Conservation (phyloP, 53 echinoderm and acorn worm genomes). For the Paracentrotus lividus region DNA sequence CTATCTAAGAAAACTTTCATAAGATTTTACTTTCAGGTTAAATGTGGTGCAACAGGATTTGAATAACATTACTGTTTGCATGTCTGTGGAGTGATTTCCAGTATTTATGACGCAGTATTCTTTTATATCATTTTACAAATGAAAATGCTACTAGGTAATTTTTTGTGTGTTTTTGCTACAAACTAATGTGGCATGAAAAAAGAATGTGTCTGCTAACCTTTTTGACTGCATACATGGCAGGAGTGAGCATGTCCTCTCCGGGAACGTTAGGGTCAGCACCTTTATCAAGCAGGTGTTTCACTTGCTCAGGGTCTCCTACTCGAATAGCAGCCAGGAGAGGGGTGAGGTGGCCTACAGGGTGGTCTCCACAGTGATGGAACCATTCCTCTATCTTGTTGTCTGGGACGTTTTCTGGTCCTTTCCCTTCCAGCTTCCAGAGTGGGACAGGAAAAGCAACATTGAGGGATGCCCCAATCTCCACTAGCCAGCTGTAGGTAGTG, state of each 20-base stretch:
- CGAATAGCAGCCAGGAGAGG: slow-evolving; percentile 70
- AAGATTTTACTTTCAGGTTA: too few relatives aligned
- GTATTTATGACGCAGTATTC: too few relatives aligned
- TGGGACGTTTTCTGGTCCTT: slow-evolving; percentile 16
- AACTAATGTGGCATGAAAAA: too few relatives aligned
- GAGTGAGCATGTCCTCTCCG: slow-evolving; percentile 81
- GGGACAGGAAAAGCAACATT: slow-evolving; percentile 76
- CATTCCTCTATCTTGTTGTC: slow-evolving; percentile 69
- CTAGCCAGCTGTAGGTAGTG: slow-evolving; percentile 24
- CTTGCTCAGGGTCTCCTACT: slow-evolving; percentile 59
- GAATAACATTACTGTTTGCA: too few relatives aligned
- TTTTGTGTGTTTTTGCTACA: too few relatives aligned
- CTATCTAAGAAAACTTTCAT: too few relatives aligned
- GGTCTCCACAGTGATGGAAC: slow-evolving; percentile 71
- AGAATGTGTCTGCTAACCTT: too few relatives aligned
- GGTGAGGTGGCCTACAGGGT: slow-evolving; percentile 68
- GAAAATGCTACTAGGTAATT: too few relatives aligned
- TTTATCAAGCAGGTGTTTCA: slow-evolving; percentile 79
- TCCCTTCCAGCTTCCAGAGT: slow-evolving; percentile 67
- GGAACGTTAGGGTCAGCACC: slow-evolving; percentile 91
- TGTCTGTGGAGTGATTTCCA: too few relatives aligned
- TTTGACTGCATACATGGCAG: slow-evolving; percentile 96
- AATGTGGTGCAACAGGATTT: too few relatives aligned
- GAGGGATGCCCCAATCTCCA: slow-evolving; percentile 74
- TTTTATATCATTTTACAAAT: too few relatives aligned